Percentiles rank a stretch among this genome's conserved stretches.
Evolutionary conservation across 2,113 vertebrate species (phyloP).

Genomic region (Sinocyclocheilus anshuiensis): DNA sequence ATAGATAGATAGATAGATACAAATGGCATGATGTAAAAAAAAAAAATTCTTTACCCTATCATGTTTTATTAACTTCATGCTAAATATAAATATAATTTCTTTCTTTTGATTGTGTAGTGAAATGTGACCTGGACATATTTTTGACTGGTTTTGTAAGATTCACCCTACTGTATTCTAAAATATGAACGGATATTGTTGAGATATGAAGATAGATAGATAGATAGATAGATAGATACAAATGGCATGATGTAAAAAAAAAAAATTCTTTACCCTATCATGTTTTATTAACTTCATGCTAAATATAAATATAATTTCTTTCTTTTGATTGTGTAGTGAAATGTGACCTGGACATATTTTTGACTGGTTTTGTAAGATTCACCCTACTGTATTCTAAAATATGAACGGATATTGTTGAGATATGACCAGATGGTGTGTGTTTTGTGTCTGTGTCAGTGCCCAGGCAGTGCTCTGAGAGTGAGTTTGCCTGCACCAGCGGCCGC

Average conservation of each 20-base stretch:
- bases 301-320: background rate
- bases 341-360: background rate
- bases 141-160: background rate
- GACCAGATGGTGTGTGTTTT: background rate
- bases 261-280: background rate
- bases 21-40: background rate
- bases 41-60: background rate
- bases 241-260: background rate
- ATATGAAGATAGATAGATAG: too few relatives aligned
- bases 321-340: background rate
- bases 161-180: background rate
- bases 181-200: background rate
- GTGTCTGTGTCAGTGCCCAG: conserved; percentile 80
- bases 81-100: background rate
- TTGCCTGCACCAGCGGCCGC: conserved; percentile 92
- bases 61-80: background rate
- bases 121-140: background rate
- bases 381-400: background rate
- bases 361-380: background rate
- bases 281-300: background rate
- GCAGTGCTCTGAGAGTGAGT: conserved; percentile 95
- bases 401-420: background rate
- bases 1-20: too few relatives aligned
- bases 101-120: background rate
- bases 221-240: too few relatives aligned